A percentile compares a stretch with the other conserved stretches of the same genome.
Evolutionary conservation across 2,113 vertebrate species (phyloP).

Genomic region (Ahaetulla prasina): DNA sequence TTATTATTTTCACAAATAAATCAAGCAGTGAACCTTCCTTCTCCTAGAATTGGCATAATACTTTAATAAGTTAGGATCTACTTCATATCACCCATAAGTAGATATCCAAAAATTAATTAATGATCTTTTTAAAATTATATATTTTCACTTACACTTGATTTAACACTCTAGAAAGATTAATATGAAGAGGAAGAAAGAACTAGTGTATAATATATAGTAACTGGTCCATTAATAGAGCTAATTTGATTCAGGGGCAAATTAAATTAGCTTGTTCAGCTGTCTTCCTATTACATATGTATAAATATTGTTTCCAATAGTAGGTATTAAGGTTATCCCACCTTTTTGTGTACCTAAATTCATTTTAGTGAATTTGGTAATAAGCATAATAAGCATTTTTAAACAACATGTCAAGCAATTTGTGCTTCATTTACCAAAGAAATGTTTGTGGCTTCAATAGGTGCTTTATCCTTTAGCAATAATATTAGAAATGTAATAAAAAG

Average conservation of each 20-base stretch:
- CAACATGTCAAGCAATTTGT: constrained; percentile 17
- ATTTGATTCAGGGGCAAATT: constrained; percentile 54
- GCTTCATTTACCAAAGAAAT: constrained; percentile 29
- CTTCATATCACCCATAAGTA: constrained; percentile 8
- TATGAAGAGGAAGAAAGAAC: constrained; percentile 17
- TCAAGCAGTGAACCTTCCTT: not conserved
- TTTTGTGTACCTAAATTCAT: constrained; percentile 57
- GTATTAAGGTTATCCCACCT: constrained; percentile 46
- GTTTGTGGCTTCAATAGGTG: not conserved
- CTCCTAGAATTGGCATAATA: not conserved
- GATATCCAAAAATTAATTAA: constrained; percentile 53
- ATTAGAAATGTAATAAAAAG: constrained; percentile 12
- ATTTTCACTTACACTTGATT: constrained; percentile 24
- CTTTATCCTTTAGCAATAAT: constrained; percentile 4
- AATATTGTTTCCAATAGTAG: constrained; percentile 40
- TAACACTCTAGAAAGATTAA: constrained; percentile 50
- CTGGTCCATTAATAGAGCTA: constrained; percentile 2
- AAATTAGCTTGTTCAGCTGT: constrained; percentile 56
- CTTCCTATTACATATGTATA: constrained; percentile 55
- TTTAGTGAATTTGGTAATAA: constrained; percentile 34
- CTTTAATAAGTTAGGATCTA: constrained; percentile 23
- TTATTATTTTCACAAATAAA: not conserved
- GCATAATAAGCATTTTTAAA: constrained; percentile 36
- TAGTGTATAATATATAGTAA: constrained; percentile 41
- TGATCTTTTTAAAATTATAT: not conserved